These are phyloP conservation scores for Athalia circularis DNA, from an alignment of 2,888 invertebrate species.

Conservation along the genomic window DNA sequence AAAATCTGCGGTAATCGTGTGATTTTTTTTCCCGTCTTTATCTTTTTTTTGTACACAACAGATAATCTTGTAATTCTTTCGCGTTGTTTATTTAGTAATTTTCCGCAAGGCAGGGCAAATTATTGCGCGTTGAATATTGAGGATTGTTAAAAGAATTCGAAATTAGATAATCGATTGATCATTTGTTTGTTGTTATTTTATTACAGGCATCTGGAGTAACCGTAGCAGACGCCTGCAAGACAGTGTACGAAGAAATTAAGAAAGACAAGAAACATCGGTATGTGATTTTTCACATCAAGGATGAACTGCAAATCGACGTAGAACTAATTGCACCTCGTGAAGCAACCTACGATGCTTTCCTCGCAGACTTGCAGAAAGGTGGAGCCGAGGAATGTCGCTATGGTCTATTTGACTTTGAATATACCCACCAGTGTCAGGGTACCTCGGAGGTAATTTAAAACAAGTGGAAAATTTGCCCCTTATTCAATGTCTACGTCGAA, in stretches of 20 bases:
- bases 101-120: no score
- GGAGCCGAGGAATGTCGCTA: constrained; percentile 98
- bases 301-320: constrained; percentile 97
- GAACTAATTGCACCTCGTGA: constrained; percentile 93
- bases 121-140: no score
- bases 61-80: no score
- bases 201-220: constrained; percentile 94
- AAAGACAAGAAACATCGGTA: constrained; percentile 98
- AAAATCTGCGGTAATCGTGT: not conserved
- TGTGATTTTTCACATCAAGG: constrained; percentile 96
- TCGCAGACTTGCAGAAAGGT: constrained; percentile 92
- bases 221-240: constrained; percentile 96
- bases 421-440: constrained; percentile 97
- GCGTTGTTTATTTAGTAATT: no score
- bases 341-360: constrained; percentile 95
- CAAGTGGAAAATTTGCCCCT: not conserved
- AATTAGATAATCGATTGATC: not conserved
- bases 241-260: constrained; percentile 97
- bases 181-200: not conserved
- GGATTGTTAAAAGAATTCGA: no score
- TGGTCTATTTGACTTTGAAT: constrained; percentile 98
- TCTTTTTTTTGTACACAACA: not conserved
- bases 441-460: constrained; percentile 84
- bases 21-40: not conserved
- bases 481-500: not conserved